These are phyloP conservation scores for Apis cerana DNA, from an alignment of 1,140 invertebrate genomes.

Conservation along the genomic window DNA sequence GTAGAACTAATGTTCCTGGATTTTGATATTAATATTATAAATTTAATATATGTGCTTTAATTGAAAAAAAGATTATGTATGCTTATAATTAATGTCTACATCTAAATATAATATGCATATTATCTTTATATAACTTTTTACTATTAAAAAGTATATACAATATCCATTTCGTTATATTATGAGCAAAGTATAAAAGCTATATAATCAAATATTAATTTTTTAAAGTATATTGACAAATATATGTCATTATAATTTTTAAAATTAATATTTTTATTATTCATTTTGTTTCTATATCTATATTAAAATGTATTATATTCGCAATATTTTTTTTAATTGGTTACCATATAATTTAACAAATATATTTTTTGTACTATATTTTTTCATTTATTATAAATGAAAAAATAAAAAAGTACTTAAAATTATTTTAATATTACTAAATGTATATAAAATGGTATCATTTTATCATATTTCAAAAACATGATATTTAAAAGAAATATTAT, in stretches of 20 bases:
- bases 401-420: slow-evolving; percentile 1
- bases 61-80: slow-evolving; percentile 1
- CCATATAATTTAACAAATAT: not conserved
- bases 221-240: not conserved
- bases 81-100: slow-evolving; percentile 13
- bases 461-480: not conserved
- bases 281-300: slow-evolving; percentile 10
- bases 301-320: not conserved
- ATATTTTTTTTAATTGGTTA: not conserved
- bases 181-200: not conserved
- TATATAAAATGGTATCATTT: slow-evolving; percentile 26
- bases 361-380: not conserved
- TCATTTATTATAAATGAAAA: slow-evolving; percentile 11
- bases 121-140: not conserved
- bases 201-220: not conserved
- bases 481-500: slow-evolving; percentile 14
- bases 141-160: not conserved
- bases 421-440: slow-evolving; percentile 18
- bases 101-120: slow-evolving; percentile 15
- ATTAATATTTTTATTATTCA: not conserved
- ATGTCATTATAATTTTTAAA: slow-evolving; percentile 3
- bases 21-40: slow-evolving; percentile 39
- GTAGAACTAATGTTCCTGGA: slow-evolving; percentile 41
- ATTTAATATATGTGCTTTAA: slow-evolving; percentile 29
- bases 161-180: not conserved